phyloP scores from a whole-genome alignment of 1,140 invertebrate species.

The Plodia interpunctella region DNA sequence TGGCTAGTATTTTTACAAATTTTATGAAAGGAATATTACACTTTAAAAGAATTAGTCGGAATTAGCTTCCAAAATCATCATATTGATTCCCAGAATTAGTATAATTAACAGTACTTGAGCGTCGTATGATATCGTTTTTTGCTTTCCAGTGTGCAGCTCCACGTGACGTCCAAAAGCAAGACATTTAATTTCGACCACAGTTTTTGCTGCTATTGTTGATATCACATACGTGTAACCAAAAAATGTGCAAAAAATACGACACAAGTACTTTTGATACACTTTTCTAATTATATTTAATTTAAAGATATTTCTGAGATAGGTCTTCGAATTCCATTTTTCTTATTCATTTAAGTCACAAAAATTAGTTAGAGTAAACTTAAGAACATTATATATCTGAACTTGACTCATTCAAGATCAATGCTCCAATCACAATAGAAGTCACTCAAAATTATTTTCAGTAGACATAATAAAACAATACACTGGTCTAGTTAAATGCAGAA shows the following conservation, averaged over 20 bases:
- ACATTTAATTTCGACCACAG: slow-evolving; percentile 1
- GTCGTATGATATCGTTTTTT: slow-evolving; percentile 4
- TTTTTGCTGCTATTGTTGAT: neutral
- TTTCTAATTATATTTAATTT: neutral
- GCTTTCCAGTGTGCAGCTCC: neutral
- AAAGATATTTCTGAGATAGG: neutral
- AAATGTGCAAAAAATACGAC: neutral
- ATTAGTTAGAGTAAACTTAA: no score
- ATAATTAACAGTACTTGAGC: no score
- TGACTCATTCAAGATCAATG: slow-evolving; percentile 16
- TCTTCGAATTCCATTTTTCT: no score
- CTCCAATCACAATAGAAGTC: slow-evolving; percentile 12
- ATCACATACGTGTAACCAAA: slow-evolving; percentile 1
- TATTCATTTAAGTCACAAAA: no score
- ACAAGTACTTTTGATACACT: neutral
- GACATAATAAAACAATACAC: neutral
- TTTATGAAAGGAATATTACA: no score
- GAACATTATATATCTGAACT: no score
- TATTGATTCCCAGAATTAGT: no score
- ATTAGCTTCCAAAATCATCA: no score
- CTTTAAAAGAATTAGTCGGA: no score
- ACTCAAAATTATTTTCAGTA: neutral
- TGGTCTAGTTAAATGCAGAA: neutral
- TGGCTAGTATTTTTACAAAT: no score
- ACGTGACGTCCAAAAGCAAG: slow-evolving; percentile 3